Percentiles rank a stretch among this genome's conserved stretches.
Evolutionary conservation across 2,888 invertebrate species (phyloP).

Genomic region (Choreutis nemorana): DNA sequence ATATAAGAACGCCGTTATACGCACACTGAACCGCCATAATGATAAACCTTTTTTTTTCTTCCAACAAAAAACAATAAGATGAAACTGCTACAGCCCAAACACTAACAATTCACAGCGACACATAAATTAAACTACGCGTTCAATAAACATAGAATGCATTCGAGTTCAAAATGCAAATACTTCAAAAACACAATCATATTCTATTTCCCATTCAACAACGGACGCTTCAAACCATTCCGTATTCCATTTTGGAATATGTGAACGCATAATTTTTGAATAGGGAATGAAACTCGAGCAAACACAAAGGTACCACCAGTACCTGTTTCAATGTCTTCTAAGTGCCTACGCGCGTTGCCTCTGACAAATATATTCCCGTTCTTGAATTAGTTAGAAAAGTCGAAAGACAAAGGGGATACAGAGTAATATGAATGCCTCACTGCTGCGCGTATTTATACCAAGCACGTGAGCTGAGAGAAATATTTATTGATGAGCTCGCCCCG

Average conservation of each 20-base stretch:
- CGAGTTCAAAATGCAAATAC: slow-evolving; percentile 25
- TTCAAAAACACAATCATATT: slow-evolving; percentile 24
- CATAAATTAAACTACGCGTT: too few relatives aligned
- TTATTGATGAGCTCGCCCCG: too few relatives aligned
- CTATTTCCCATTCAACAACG: slow-evolving; percentile 30
- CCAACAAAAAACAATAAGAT: too few relatives aligned
- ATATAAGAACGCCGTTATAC: slow-evolving; percentile 26
- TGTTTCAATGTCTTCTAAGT: slow-evolving; percentile 40
- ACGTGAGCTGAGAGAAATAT: too few relatives aligned
- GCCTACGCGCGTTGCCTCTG: slow-evolving; percentile 34
- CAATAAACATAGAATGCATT: not conserved
- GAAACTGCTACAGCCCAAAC: too few relatives aligned
- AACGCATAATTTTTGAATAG: slow-evolving; percentile 48
- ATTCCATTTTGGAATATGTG: slow-evolving; percentile 35
- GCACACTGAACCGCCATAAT: slow-evolving; percentile 30
- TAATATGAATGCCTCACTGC: too few relatives aligned
- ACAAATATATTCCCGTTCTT: slow-evolving; percentile 49
- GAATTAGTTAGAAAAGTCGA: slow-evolving; percentile 31
- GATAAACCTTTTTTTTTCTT: too few relatives aligned
- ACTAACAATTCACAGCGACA: too few relatives aligned
- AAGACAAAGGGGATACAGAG: slow-evolving; percentile 41
- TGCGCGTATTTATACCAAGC: too few relatives aligned
- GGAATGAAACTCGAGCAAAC: slow-evolving; percentile 38
- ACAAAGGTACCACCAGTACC: slow-evolving; percentile 28
- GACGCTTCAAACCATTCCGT: slow-evolving; percentile 26